phyloP scores from a whole-genome alignment of 1,140 invertebrate species.

The Drosophila arawakana region DNA sequence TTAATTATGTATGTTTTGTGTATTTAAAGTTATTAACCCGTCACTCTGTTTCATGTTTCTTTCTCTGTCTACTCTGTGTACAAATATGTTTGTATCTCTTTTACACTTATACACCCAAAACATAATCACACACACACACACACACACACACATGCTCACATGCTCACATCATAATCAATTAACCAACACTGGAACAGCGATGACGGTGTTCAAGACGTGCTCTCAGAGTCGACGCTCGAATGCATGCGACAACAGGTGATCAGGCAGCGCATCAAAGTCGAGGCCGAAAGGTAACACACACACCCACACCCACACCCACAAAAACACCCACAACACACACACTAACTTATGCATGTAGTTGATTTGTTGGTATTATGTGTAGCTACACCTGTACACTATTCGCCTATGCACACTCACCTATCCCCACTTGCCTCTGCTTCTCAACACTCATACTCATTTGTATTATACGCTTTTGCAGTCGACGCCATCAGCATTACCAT shows the following conservation, averaged over 20 bases:
- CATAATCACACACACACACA: constrained; percentile 16
- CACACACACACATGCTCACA: constrained; percentile 39
- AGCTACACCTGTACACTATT: not conserved
- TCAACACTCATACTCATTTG: constrained; percentile 6
- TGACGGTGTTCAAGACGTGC: constrained; percentile 83
- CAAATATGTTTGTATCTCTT: constrained; percentile 23
- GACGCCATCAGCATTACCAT: constrained; percentile 90
- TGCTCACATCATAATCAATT: constrained; percentile 20
- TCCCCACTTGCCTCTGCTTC: not conserved
- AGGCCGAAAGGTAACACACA: constrained; percentile 88
- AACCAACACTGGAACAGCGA: constrained; percentile 78
- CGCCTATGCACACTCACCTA: constrained; percentile 2
- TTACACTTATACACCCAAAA: constrained; percentile 27
- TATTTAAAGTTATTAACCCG: constrained; percentile 39
- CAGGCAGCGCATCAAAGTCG: constrained; percentile 89
- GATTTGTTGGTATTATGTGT: constrained; percentile 8
- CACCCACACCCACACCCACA: constrained; percentile 13
- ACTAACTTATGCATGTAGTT: constrained; percentile 1
- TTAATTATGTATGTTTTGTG: constrained; percentile 25
- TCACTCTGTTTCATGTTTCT: constrained; percentile 46
- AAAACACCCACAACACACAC: constrained; percentile 8
- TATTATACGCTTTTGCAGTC: constrained; percentile 84
- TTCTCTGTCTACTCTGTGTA: constrained; percentile 60
- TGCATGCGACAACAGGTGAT: constrained; percentile 90
- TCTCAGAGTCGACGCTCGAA: constrained; percentile 89